Evolutionary conservation across 2,113 vertebrate genomes (phyloP).

Genomic region (Echinops telfairi): DNA sequence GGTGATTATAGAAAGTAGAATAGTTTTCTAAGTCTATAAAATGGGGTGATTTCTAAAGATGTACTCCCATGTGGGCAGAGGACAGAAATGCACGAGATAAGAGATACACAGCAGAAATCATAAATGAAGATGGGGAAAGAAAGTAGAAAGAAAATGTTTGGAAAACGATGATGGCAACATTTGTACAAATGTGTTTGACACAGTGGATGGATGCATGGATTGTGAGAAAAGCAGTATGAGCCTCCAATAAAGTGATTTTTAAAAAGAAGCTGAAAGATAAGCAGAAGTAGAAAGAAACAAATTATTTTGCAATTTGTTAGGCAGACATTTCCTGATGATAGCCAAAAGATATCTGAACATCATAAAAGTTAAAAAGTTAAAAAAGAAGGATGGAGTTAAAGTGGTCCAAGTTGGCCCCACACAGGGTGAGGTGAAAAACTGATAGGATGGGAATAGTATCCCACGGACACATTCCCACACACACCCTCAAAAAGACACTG

Average conservation of each 20-base stretch:
- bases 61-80: not conserved
- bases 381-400: not conserved
- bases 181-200: too few relatives aligned
- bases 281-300: constrained; percentile 27
- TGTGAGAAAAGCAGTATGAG: too few relatives aligned
- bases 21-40: constrained; percentile 35
- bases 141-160: not conserved
- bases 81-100: not conserved
- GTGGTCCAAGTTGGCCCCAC: not conserved
- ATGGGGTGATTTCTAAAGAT: constrained; percentile 42
- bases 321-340: constrained; percentile 4
- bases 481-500: too few relatives aligned
- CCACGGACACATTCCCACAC: not conserved
- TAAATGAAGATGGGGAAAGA: constrained; percentile 50
- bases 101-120: not conserved
- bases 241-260: too few relatives aligned
- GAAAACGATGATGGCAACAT: too few relatives aligned
- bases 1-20: constrained; percentile 9
- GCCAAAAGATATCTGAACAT: constrained; percentile 16
- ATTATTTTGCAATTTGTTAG: not conserved
- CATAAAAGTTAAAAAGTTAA: not conserved
- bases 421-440: not conserved
- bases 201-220: too few relatives aligned
- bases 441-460: not conserved
- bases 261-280: constrained; percentile 22